A percentile compares a stretch with the other conserved stretches of the same genome.
Evolutionary conservation across 2,888 invertebrate species (phyloP).

Genomic region (Orthosia gothica): DNA sequence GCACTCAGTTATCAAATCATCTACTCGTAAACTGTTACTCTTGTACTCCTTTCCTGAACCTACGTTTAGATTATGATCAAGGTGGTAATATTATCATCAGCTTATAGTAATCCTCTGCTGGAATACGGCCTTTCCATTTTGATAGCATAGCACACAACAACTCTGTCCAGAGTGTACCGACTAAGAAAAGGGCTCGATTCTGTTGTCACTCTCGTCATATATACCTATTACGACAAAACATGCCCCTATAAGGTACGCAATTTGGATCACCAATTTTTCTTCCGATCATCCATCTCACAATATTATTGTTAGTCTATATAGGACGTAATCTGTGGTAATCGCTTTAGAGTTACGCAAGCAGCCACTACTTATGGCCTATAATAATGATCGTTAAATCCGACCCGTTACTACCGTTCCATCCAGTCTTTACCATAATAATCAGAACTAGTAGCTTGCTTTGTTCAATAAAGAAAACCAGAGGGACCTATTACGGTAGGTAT

Average conservation of each 20-base stretch:
- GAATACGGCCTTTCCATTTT: background rate
- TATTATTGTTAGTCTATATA: conserved; percentile 20
- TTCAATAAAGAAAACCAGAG: conserved; percentile 12
- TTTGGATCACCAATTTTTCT: background rate
- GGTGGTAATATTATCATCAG: background rate
- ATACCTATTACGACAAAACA: background rate
- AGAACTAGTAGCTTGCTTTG: conserved; percentile 9
- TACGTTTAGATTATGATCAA: background rate
- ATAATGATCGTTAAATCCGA: conserved; percentile 55
- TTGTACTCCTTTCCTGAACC: background rate
- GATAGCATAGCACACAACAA: too few species aligned
- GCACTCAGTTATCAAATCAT: too few species aligned
- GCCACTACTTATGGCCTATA: conserved; percentile 43
- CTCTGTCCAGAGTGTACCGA: too few species aligned
- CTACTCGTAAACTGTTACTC: too few species aligned
- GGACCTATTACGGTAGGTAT: background rate
- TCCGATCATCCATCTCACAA: conserved; percentile 5
- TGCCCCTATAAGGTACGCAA: background rate
- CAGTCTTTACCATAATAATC: conserved; percentile 46
- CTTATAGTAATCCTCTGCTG: background rate
- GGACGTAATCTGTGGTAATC: conserved; percentile 27
- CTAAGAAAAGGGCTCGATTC: background rate
- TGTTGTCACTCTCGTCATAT: background rate
- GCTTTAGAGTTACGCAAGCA: conserved; percentile 42
- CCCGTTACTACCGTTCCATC: conserved; percentile 40